These are phyloP conservation scores for Antennarius striatus DNA, from an alignment of 2,113 vertebrate species.

Conservation along the genomic window DNA sequence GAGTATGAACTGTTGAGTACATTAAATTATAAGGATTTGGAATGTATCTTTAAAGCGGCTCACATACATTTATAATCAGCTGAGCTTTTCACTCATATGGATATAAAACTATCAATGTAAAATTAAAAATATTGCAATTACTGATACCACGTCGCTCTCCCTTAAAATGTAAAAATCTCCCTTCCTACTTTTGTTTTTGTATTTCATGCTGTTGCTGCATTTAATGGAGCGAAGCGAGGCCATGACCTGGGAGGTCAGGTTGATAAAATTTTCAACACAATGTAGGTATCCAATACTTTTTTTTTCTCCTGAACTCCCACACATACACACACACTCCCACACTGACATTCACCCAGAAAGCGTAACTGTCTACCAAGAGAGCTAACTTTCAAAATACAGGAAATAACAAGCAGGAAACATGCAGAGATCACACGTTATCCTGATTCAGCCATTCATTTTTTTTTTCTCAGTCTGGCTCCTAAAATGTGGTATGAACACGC, in stretches of 20 bases:
- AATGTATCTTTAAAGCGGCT: too few relatives aligned
- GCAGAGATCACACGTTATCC: conserved; percentile 10
- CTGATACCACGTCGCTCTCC: background rate
- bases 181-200: too few relatives aligned
- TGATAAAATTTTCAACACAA: too few relatives aligned
- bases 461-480: conserved; percentile 17
- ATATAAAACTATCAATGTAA: background rate
- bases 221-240: too few relatives aligned
- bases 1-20: too few relatives aligned
- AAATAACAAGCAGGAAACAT: conserved; percentile 9
- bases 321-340: too few relatives aligned
- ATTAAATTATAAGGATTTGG: too few relatives aligned
- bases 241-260: too few relatives aligned
- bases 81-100: background rate
- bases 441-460: conserved; percentile 13
- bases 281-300: too few relatives aligned
- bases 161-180: background rate
- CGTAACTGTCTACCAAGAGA: conserved; percentile 24
- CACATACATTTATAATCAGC: too few relatives aligned
- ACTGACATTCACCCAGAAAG: conserved; percentile 2
- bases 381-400: conserved; percentile 27
- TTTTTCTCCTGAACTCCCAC: background rate
- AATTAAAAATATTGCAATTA: background rate
- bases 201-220: too few relatives aligned
- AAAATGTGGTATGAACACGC: conserved; percentile 9